Evolutionary conservation across 2,797 vertebrate genomes (phyloP).

Genomic region (Pogonophryne albipinna): DNA sequence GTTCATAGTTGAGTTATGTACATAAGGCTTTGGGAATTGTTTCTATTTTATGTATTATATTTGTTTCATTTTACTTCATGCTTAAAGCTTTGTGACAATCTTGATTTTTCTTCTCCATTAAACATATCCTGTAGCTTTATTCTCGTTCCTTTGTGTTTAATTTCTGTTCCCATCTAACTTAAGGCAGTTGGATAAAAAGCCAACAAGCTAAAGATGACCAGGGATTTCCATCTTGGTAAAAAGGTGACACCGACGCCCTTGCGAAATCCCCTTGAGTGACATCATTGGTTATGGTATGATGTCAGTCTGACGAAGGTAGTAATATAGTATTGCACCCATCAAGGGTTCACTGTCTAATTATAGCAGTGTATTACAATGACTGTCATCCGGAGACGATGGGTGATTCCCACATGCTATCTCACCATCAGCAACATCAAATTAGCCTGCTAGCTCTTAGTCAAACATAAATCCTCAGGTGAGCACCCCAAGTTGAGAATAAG

Average conservation of each 20-base stretch:
- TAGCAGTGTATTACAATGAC: slow-evolving; percentile 66
- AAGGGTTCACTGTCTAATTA: slow-evolving; percentile 76
- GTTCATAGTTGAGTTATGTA: slow-evolving; percentile 52
- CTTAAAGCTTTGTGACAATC: neutral
- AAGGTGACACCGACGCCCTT: slow-evolving; percentile 52
- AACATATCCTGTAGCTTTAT: neutral
- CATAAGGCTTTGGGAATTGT: slow-evolving; percentile 56
- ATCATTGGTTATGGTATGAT: slow-evolving; percentile 48
- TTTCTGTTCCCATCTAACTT: neutral
- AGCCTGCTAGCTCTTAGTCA: slow-evolving; percentile 63
- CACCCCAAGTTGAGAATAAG: slow-evolving; percentile 46
- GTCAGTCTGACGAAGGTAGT: slow-evolving; percentile 62
- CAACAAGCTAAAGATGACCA: slow-evolving; percentile 23
- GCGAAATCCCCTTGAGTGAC: slow-evolving; percentile 64
- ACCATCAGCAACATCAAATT: slow-evolving; percentile 66
- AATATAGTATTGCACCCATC: slow-evolving; percentile 60
- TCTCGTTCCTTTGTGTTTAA: neutral
- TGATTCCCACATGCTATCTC: slow-evolving; percentile 65
- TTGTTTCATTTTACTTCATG: slow-evolving; percentile 16
- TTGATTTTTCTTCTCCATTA: neutral
- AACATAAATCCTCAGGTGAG: slow-evolving; percentile 69
- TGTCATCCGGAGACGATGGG: slow-evolving; percentile 66
- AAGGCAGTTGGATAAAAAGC: neutral
- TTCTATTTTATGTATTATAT: slow-evolving; percentile 37
- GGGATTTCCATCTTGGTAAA: slow-evolving; percentile 46